Base-by-base conservation (phyloP, 1,140 invertebrate species). In the Brachionus rubens region DNA sequence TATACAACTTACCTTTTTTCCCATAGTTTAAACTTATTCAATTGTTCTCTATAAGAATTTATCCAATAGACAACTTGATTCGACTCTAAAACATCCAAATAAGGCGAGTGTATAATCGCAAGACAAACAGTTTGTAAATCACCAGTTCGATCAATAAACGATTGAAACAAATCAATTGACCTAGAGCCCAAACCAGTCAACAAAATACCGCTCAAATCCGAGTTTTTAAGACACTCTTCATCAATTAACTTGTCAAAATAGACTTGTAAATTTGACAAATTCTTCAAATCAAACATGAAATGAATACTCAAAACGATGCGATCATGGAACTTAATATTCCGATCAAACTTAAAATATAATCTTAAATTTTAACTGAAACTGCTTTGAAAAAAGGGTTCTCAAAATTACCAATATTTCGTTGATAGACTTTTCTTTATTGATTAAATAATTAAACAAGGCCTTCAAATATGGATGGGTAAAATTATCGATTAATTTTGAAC, bases 71-170 rank as follows among this genome's bases (percentile, higher is more conserved):
- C 87, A 33, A 89, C 88, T 21, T 81, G 78, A 78, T 86, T 84
- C 79, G 88, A 80, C 87, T 78, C 88, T 82, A 89, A 83, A 41
- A 91, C 84, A 80, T 90, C 89, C 19, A 76, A 28, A 87, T 84
- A 16, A 82, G 78, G 87, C 88, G 62, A 47, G 88, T 90, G 83
- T 28, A 93, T 89, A 6, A 90, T 89, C 77, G 94, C 88, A 62
- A 95, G 84, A 81, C 91, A 89, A 2, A 91, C 92, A 28, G 92
- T 93, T 85, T 97, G 94, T 65, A 97, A 89, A 87, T 98, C 95
- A 33, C 91, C 91, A 0, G 91, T 91, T n/a, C 86, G 85, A 84
- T 98, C 92, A 78, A 97, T 87, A 85, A 94, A 96, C 78, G 89
- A 88, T 82, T 95, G 92, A 77, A 98, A 84, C 78, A 97, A 85